phyloP scores from a whole-genome alignment of 2,888 invertebrate genomes.

The Oxytorus armatus region DNA sequence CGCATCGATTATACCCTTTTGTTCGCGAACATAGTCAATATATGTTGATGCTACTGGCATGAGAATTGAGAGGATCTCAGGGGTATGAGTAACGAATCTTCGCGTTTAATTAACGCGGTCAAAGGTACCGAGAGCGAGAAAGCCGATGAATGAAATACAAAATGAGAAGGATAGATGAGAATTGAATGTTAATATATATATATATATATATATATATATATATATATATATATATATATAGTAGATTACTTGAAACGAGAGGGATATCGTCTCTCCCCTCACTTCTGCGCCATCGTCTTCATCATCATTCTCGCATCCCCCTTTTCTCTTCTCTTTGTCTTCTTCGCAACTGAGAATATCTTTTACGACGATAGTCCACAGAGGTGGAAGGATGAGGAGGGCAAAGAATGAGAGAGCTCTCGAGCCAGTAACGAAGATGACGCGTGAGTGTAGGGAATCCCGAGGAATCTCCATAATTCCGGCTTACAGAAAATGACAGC shows the following conservation, averaged over 20 bases:
- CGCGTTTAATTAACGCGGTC: slow-evolving; percentile 70
- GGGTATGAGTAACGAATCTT: slow-evolving; percentile 55
- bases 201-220: too few species aligned
- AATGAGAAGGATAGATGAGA: slow-evolving; percentile 16
- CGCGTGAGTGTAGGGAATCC: slow-evolving; percentile 58
- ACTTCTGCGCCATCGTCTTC: slow-evolving; percentile 21
- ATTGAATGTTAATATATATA: too few species aligned
- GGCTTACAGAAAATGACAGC: slow-evolving; percentile 84
- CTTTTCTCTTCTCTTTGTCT: slow-evolving; percentile 5
- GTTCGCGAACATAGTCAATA: background rate
- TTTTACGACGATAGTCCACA: slow-evolving; percentile 66
- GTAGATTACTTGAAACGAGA: slow-evolving; percentile 66
- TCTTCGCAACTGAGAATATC: slow-evolving; percentile 42
- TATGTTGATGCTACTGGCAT: background rate
- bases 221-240: slow-evolving; percentile 35
- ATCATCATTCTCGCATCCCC: slow-evolving; percentile 23
- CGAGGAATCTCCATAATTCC: slow-evolving; percentile 83
- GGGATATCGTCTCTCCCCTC: slow-evolving; percentile 65
- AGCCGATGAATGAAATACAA: slow-evolving; percentile 14
- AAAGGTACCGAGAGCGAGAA: slow-evolving; percentile 48
- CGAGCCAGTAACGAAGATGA: slow-evolving; percentile 44
- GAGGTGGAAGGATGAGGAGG: slow-evolving; percentile 61
- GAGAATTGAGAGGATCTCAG: slow-evolving; percentile 18
- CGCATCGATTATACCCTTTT: background rate
- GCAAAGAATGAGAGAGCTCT: slow-evolving; percentile 40